Base-by-base conservation (phyloP, 2,113 vertebrate species). In the Dicrurus megarhynchus region DNA sequence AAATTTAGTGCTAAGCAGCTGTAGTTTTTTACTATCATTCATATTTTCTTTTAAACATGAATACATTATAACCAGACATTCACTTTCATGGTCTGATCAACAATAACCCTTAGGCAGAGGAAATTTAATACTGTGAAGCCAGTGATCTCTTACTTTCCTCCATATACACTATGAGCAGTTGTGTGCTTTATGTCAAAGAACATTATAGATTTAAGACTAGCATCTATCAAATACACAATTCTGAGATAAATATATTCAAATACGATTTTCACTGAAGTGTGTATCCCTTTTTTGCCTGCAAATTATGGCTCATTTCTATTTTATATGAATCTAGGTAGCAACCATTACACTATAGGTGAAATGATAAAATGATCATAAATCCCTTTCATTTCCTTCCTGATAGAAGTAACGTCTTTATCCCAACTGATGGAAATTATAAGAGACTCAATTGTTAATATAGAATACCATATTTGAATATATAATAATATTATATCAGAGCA, bases 51-150 rank as follows among this genome's bases (percentile, higher is more conserved):
- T 96, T 93, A 76, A 97, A 80, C 57, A 69, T 50, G n/a, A 76
- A 94, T 74, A 86, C 61, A 56, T 52, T 92, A 87, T 71, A 96
- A 89, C 53, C 65, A 97, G 80, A 97, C 94, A 80, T 81, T 91
- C 89, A 87, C 52, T 95, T 93, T 93, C 80, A 90, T 96, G 95
- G 96, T 95, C 94, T 96, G 82, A 92, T 83, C 94, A 96, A 96
- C 87, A 97, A 95, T 96, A 89, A 93, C 86, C 93, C 80, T 91
- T 49, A 93, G 87, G 96, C 96, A 97, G 83, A 84, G 89, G 93
- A 96, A 98, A 97, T 89, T 73, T 96, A 97, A 97, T 96, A 97
- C 96, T 92, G 68, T 65, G 82, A 90, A 97, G 76, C 47, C 75
- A 95, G 14, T 70, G 79, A 96, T 91, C 93, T 97, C 91, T 71